Conservation (phyloP, 2,888 invertebrate species). For the Lamproptera curius region DNA sequence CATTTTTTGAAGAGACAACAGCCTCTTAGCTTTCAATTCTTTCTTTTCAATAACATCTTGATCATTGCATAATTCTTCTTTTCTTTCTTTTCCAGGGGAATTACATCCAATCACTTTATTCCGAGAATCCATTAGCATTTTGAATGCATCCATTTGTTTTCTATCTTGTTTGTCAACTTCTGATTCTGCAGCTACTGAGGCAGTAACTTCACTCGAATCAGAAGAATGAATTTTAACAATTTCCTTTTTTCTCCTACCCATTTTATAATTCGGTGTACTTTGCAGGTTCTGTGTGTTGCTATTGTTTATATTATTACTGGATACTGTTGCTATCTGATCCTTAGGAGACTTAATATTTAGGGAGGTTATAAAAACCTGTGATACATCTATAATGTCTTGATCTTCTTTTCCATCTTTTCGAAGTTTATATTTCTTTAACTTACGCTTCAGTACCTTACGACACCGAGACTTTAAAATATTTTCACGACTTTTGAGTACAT, state of each 20-base stretch:
- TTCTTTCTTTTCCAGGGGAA: conserved; percentile 77
- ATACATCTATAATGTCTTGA: conserved; percentile 62
- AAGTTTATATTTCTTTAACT: conserved; percentile 62
- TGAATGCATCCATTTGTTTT: conserved; percentile 77
- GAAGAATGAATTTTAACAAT: conserved; percentile 14
- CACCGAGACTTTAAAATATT: conserved; percentile 49
- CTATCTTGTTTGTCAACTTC: conserved; percentile 35
- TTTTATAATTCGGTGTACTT: conserved; percentile 59
- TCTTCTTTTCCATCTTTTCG: conserved; percentile 64
- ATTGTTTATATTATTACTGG: not conserved
- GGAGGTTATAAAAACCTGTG: conserved; percentile 45
- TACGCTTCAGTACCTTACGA: conserved; percentile 49
- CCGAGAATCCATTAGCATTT: conserved; percentile 82
- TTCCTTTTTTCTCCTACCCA: conserved; percentile 48
- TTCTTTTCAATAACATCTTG: conserved; percentile 45
- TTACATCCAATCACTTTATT: conserved; percentile 81
- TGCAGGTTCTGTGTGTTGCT: conserved; percentile 32
- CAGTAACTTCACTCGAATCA: conserved; percentile 3
- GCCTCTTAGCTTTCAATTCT: conserved; percentile 63
- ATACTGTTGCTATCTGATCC: conserved; percentile 24
- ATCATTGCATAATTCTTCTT: conserved; percentile 35
- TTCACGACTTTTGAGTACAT: conserved; percentile 45
- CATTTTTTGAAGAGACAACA: conserved; percentile 78
- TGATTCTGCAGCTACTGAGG: conserved; percentile 10
- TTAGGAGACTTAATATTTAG: conserved; percentile 54